phyloP scores from a whole-genome alignment of 2,797 vertebrate species.

The Hozukius guyotensis region DNA sequence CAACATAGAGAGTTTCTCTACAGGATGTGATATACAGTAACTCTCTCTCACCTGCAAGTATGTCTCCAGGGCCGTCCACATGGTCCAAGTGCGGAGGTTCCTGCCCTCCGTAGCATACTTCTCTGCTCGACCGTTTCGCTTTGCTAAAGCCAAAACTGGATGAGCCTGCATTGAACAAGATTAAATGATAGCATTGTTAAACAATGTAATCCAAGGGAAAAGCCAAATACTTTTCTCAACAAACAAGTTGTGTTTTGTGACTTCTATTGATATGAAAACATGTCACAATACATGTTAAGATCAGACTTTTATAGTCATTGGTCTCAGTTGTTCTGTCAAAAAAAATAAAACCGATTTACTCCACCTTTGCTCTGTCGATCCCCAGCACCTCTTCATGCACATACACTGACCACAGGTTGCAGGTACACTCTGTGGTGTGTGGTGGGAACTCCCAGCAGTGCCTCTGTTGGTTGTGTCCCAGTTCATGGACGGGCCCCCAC shows the following conservation, averaged over 20 bases:
- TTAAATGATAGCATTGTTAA: neutral
- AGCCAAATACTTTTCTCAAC: neutral
- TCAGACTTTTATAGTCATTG: no score
- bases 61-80: slow-evolving; percentile 91
- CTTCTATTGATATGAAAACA: neutral
- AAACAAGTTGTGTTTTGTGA: neutral
- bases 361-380: no score
- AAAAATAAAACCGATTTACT: no score
- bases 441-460: no score
- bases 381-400: no score
- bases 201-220: neutral
- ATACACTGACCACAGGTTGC: no score
- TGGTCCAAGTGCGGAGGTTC: slow-evolving; percentile 69
- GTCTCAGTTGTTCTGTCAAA: no score
- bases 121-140: slow-evolving; percentile 59
- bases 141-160: slow-evolving; percentile 6
- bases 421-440: no score
- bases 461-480: no score
- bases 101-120: slow-evolving; percentile 67
- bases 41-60: slow-evolving; percentile 88
- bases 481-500: no score
- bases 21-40: neutral
- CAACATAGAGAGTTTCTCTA: no score
- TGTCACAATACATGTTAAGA: neutral
- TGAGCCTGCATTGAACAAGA: slow-evolving; percentile 70